Evolutionary conservation across 1,140 invertebrate genomes (phyloP).

Genomic region (Megalonaias nervosa): DNA sequence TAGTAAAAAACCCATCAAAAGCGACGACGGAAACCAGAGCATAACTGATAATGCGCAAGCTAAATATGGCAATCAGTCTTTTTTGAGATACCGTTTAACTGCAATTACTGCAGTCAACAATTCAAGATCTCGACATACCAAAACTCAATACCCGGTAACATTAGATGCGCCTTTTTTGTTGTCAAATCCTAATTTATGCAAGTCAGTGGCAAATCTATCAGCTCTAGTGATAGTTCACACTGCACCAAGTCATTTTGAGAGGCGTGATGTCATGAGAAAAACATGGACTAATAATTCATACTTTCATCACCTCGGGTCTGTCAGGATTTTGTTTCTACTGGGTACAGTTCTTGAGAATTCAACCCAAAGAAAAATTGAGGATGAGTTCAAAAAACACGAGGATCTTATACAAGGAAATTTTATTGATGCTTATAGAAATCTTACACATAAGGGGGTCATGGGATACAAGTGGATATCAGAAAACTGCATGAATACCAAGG

Average conservation of each 20-base stretch:
- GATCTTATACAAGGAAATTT: constrained; percentile 67
- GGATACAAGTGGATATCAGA: constrained; percentile 84
- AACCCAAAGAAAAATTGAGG: constrained; percentile 38
- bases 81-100: too few relatives aligned
- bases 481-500: constrained; percentile 76
- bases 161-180: constrained; percentile 41
- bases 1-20: too few relatives aligned
- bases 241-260: constrained; percentile 51
- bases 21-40: too few relatives aligned
- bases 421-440: constrained; percentile 63
- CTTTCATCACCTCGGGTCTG: constrained; percentile 35
- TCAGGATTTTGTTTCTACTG: constrained; percentile 78
- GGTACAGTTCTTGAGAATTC: constrained; percentile 74
- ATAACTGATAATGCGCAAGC: too few relatives aligned
- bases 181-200: constrained; percentile 49
- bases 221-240: constrained; percentile 61
- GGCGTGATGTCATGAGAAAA: constrained; percentile 54
- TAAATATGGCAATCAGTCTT: too few relatives aligned
- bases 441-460: constrained; percentile 79
- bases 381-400: constrained; percentile 43
- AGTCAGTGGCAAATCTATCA: constrained; percentile 36
- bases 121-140: too few relatives aligned
- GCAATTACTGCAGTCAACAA: too few relatives aligned
- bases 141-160: constrained; percentile 36
- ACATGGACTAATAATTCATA: constrained; percentile 62